phyloP scores from a whole-genome alignment of 2,888 invertebrate species.

The Sphaeridia pumilis region DNA sequence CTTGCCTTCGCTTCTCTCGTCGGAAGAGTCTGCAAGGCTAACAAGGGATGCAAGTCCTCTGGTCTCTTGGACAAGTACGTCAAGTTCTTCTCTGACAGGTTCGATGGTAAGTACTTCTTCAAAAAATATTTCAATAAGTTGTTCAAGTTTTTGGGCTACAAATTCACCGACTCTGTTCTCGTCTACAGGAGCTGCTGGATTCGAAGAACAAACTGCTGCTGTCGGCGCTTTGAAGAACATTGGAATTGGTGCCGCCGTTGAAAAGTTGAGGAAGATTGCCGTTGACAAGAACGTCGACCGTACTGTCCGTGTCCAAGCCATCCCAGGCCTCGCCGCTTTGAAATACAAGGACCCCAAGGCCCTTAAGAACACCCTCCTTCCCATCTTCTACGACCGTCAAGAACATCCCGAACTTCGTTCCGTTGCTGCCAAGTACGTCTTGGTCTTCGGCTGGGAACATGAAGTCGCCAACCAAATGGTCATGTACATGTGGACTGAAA shows the following conservation, averaged over 20 bases:
- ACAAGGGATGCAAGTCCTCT: conserved; percentile 23
- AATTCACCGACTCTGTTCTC: neutral
- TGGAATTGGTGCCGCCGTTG: conserved; percentile 22
- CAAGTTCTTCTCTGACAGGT: conserved; percentile 25
- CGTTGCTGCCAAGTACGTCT: conserved; percentile 14
- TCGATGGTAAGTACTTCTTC: conserved; percentile 18
- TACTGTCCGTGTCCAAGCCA: conserved; percentile 32
- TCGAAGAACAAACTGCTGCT: conserved; percentile 33
- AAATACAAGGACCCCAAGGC: conserved; percentile 19
- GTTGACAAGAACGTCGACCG: conserved; percentile 25
- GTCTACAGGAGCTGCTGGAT: conserved; percentile 13
- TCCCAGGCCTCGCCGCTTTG: conserved; percentile 30
- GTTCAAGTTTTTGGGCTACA: neutral
- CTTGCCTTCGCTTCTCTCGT: conserved; percentile 33
- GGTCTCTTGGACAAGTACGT: conserved; percentile 33
- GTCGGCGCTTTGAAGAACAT: conserved; percentile 30
- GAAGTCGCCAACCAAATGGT: conserved; percentile 19
- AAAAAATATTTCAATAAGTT: neutral
- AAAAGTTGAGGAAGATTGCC: conserved; percentile 25
- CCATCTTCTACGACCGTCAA: conserved; percentile 31
- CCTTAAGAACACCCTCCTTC: conserved; percentile 24
- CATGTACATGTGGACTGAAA: conserved; percentile 32
- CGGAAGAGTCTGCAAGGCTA: conserved; percentile 27
- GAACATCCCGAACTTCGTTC: conserved; percentile 31
- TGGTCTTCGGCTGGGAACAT: conserved; percentile 5